Evolutionary conservation across 2,797 vertebrate genomes (phyloP), one percentile per base, ranked within the genome.

Genomic region (Pseudotriccus pelzelni): DNA sequence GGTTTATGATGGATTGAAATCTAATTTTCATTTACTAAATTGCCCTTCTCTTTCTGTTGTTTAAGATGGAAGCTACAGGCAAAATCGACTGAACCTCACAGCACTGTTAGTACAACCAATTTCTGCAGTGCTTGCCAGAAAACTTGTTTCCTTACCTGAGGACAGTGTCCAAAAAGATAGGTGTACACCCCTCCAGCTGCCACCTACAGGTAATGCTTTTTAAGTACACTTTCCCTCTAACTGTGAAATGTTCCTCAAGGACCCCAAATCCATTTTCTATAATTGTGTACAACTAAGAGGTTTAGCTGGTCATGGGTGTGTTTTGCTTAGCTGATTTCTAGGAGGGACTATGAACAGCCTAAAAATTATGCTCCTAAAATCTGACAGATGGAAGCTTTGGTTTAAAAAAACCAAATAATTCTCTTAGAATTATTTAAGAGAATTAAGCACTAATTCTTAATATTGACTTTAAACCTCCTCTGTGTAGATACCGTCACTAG

Each of bases 51-150:
- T 94, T 64, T 94, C 69, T 93, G 4, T 64, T 70, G 97, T 88
- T 95, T 47, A 92, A 99, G 99, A 95, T 96, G 98, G 98, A 70
- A 97, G 97, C 94, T 98, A 98, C 88, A 98, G 97, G 87, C 96
- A 97, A 63, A 97, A 97, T 32, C 96, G 63, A 25, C 64, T 73
- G 46, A 98, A 98, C 94, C 97, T 99, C 89, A 99, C 99, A 5
- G 97, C 97, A 7, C 80, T 99, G n/a, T 87, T 99, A 90, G 99
- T 99, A 19, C 99, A 99, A 94, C 99, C 99, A 39, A 97, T 99
- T 92, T 99, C 99, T 44, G 96, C 98, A 19, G 90, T 94, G 60
- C 98, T 99, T 22, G 98, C 98, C 73, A 98, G 97, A 97, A 98
- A 97, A n/a, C 96, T 99, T 10, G 46, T 98, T 83, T 98, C 98